Conservation (phyloP, 2,113 vertebrate species). For the Meles meles region DNA sequence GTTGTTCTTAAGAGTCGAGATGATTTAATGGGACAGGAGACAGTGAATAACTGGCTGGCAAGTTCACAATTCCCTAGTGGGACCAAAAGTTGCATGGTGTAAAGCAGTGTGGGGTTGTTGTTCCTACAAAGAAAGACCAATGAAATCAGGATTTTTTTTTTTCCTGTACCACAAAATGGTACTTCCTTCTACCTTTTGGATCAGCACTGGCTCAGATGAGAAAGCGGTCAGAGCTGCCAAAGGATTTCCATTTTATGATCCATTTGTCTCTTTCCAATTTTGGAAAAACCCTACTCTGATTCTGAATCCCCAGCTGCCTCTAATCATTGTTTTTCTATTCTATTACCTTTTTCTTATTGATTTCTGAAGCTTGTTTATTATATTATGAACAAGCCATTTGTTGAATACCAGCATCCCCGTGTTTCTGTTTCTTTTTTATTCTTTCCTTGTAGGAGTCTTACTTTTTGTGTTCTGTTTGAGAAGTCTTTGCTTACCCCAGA, state of each 20-base stretch:
- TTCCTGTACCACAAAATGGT: neutral
- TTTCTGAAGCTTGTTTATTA: no score
- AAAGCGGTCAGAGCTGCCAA: rapidly evolving
- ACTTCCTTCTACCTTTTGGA: neutral
- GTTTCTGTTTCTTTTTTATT: neutral
- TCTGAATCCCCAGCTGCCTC: rapidly evolving
- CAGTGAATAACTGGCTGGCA: neutral
- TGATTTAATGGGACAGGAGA: neutral
- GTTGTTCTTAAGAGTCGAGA: neutral
- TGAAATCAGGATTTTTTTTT: rapidly evolving
- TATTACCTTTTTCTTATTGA: neutral
- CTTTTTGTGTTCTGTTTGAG: neutral
- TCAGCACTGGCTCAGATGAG: neutral
- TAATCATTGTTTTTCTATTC: neutral
- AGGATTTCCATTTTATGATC: no score
- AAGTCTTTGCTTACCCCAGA: neutral
- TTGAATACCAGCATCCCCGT: neutral
- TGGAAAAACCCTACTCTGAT: neutral
- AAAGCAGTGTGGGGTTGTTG: rapidly evolving
- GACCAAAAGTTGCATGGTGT: neutral
- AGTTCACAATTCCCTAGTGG: neutral
- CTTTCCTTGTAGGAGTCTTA: neutral
- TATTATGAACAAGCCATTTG: no score
- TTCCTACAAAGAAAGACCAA: neutral
- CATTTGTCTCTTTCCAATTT: rapidly evolving